Evolutionary conservation across 2,113 vertebrate species (phyloP).

Genomic region (Eira barbara): DNA sequence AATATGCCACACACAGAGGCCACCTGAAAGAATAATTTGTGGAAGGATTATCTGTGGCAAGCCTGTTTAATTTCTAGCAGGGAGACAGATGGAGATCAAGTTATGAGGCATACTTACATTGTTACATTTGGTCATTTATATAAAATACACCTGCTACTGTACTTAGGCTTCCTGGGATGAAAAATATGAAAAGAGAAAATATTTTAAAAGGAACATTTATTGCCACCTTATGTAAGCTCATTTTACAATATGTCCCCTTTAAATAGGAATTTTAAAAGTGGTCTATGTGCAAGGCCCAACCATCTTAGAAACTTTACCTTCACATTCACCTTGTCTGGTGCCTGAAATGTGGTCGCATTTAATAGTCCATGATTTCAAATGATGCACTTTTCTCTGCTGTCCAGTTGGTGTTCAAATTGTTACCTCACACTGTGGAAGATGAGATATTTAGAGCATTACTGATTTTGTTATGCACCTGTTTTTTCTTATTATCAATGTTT

Average conservation of each 20-base stretch:
- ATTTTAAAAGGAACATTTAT: slow-evolving; percentile 45
- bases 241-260: slow-evolving; percentile 5
- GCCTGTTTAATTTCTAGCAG: slow-evolving; percentile 52
- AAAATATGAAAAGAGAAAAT: slow-evolving; percentile 57
- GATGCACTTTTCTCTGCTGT: not conserved
- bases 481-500: not conserved
- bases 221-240: slow-evolving; percentile 12
- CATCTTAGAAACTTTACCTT: not conserved
- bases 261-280: not conserved
- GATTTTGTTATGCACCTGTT: not conserved
- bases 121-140: slow-evolving; percentile 68
- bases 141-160: slow-evolving; percentile 70
- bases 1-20: not conserved
- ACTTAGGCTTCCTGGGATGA: slow-evolving; percentile 32
- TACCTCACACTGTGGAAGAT: not conserved
- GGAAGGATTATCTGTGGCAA: not conserved
- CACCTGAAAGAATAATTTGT: slow-evolving; percentile 1
- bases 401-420: not conserved
- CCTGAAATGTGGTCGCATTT: not conserved
- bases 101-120: slow-evolving; percentile 57
- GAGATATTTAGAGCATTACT: not conserved
- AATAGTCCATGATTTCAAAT: not conserved
- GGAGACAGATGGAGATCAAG: slow-evolving; percentile 69
- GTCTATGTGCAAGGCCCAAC: not conserved
- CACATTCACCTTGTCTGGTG: not conserved